phyloP scores from a whole-genome alignment of 2,113 vertebrate species.

The Tiliqua scincoides region DNA sequence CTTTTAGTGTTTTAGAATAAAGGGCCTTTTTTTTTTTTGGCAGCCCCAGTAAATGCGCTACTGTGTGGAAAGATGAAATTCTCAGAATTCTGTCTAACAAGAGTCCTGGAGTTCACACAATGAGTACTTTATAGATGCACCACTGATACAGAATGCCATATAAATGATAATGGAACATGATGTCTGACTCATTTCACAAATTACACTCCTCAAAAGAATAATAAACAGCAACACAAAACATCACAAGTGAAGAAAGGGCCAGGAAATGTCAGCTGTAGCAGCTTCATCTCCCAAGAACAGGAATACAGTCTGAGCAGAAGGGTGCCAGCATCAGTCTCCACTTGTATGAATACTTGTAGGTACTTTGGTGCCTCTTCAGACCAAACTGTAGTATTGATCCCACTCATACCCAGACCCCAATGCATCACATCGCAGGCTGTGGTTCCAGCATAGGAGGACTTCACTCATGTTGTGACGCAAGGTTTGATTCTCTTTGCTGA shows the following conservation, averaged over 20 bases:
- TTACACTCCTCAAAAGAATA: fast-evolving
- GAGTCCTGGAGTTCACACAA: too few species aligned
- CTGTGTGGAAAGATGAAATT: not conserved
- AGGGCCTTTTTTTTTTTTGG: too few species aligned
- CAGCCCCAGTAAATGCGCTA: not conserved
- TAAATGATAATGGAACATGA: fast-evolving
- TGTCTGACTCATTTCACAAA: not conserved
- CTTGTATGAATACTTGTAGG: too few species aligned
- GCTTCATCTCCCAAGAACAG: not conserved
- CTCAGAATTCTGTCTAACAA: not conserved
- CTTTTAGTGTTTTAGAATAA: not conserved
- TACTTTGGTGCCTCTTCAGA: too few species aligned
- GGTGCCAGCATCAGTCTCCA: too few species aligned
- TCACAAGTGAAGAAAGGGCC: too few species aligned
- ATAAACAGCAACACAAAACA: fast-evolving
- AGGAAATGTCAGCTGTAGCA: too few species aligned
- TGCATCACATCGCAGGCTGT: too few species aligned
- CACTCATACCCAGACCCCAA: too few species aligned
- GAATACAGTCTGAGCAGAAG: too few species aligned
- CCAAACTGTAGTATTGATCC: too few species aligned
- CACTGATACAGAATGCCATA: not conserved
- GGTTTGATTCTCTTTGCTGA: not conserved
- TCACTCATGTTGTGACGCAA: too few species aligned
- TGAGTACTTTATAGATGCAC: not conserved
- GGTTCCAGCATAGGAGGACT: not conserved